Evolutionary conservation across 2,888 invertebrate species (phyloP), one percentile per base, ranked within the genome.

Genomic region (Caradrina clavipalpis): DNA sequence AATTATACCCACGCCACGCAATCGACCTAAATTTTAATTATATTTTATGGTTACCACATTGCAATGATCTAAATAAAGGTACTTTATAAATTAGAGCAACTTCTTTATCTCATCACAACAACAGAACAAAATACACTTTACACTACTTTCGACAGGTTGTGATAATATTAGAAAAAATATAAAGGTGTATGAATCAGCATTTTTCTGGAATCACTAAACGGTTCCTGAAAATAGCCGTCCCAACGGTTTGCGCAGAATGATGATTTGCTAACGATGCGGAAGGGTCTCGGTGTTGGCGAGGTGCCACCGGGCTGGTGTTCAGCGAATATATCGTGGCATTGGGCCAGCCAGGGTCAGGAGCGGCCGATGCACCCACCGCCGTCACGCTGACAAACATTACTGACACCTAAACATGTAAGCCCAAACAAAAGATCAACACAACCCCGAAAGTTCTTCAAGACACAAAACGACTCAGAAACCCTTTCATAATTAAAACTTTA

Each of bases 311-410:
- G 73, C 94, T 90, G 86, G 81, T 86, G 87, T 81, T 85, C 83
- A 82, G 87, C 87, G 86, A 89, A 91, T 91, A 88, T 87, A 91
- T 88, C 88, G 94, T 95, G 95, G 95, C 95, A 95, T 94, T 95
- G 95, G 93, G 93, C 95, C 95, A 95, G 94, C 93, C 95, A 95
- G 93, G 95, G 95, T 96, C 95, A 95, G 92, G 95, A 94, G 94
- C 95, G 95, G 93, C 69, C 95, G 92, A 94, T 95, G 95, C 93
- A 90, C 95, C 87, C 92, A 75, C 45, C 85, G 80, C 83, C 89
- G 86, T 90, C 91, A 90, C 88, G 85, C 87, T 84, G 81, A 83
- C 83, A 84, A 87, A 85, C 79, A 83, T 78, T 75, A 87, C 82
- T 82, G 72, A 76, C 72, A 76, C 72, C 65, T 69, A 81, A 78